Evolutionary conservation across 2,888 invertebrate species (phyloP), one percentile per base, ranked within the genome.

Genomic region (Drosophila yooni): DNA sequence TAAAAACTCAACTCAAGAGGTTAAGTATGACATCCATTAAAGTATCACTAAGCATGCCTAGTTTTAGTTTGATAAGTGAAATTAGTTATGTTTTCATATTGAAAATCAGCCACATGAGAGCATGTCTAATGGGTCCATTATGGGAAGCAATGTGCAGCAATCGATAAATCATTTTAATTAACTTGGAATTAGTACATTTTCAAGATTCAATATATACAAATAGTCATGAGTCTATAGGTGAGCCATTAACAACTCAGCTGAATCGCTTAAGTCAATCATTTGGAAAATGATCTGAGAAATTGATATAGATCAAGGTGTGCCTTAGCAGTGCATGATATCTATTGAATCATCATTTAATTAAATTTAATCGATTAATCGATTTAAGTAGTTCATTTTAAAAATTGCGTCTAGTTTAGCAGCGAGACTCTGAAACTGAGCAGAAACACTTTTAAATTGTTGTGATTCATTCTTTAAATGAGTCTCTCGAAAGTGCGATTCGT

Each of bases 21-120:
- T 79, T 70, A 82, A 79, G 79, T 79, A 79, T 79, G 31, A 43
- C 56, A 46, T 48, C 70, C 25, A 43, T 63, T 40, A 21, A 43
- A 46, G 51, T 31, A 53, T 18, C 27, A 33, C 21, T 71, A 58
- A 62, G 82, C 78, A 78, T 78, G 78, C 31, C 5, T 60, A 81
- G 59, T 38, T 40, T 46, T 67, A 76, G 77, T n/a, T 63, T 40
- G 25, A 51, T 56, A 51, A 48, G 62, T 11, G 29, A 48, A 25
- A 34, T 50, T 66, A 63, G 72, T 46, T 52, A 46, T 11, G 18
- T 31, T 40, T 29, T 52, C 3, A 34, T 36, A 36, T 36, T 5
- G 2, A n/a, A 27, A 11, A n/a, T n/a, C 11, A 21, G 11, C 38
- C 36, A 38, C 15, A 38, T 27, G 36, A 31, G 21, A 74, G 76